These are phyloP conservation scores for Drosophila simulans DNA, from an alignment of 1,140 invertebrate species.

Conservation along the genomic window DNA sequence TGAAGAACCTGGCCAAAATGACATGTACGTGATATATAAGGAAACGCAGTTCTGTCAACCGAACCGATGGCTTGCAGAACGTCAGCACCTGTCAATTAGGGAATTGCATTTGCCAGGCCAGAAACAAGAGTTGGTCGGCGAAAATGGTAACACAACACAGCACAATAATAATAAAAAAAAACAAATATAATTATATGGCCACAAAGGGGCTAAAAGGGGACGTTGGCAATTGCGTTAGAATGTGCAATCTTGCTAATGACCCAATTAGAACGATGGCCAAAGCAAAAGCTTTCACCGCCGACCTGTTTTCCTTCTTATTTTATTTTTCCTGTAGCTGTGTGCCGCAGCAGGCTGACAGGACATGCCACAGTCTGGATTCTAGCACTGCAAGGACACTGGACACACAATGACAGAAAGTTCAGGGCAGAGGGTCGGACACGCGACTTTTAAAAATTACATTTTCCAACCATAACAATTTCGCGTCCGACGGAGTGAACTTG, in stretches of 20 bases:
- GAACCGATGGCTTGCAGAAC: neutral
- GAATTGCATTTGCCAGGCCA: conserved; percentile 32
- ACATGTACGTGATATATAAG: conserved; percentile 20
- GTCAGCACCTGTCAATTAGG: conserved; percentile 25
- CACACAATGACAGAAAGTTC: conserved; percentile 17
- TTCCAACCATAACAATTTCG: conserved; percentile 36
- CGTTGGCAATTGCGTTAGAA: conserved; percentile 53
- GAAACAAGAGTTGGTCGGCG: conserved; percentile 17
- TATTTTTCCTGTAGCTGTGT: conserved; percentile 4
- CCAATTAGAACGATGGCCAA: conserved; percentile 59
- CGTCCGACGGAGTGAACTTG: conserved; percentile 25
- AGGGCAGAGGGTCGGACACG: conserved; percentile 15
- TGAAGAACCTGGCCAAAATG: conserved; percentile 5
- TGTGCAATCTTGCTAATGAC: conserved; percentile 66
- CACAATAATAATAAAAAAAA: neutral
- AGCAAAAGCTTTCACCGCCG: conserved; percentile 42
- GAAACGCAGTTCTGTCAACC: neutral
- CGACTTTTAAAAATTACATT: conserved; percentile 39
- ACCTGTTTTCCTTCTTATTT: conserved; percentile 14
- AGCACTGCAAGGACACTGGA: conserved; percentile 45
- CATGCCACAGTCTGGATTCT: conserved; percentile 48
- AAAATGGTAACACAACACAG: conserved; percentile 1
- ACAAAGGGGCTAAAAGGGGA: neutral
- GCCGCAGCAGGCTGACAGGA: conserved; percentile 3
- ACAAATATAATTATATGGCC: conserved; percentile 36